A percentile compares a stretch with the other conserved stretches of the same genome.
Evolutionary conservation across 2,797 vertebrate genomes (phyloP).

Genomic region (Acanthornis magna): DNA sequence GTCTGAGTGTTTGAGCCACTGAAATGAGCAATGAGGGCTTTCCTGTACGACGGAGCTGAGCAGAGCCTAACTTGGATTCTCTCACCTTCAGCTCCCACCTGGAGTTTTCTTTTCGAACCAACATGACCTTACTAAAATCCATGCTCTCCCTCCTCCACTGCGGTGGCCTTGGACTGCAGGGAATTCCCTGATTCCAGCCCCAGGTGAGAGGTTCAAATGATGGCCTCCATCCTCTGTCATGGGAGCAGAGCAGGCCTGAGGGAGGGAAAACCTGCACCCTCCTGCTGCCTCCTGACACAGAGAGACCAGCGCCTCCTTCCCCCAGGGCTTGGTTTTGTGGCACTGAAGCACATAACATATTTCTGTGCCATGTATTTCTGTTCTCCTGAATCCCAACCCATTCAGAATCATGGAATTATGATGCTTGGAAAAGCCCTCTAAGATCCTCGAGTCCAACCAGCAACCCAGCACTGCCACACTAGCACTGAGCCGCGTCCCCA

Average conservation of each 20-base stretch:
- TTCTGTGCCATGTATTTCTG: neutral
- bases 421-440: neutral
- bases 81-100: neutral
- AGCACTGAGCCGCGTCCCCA: neutral
- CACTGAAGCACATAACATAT: fast-evolving
- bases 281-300: neutral
- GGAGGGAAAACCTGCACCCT: neutral
- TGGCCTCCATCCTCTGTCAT: neutral
- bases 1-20: neutral
- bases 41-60: neutral
- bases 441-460: neutral
- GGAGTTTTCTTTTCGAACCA: neutral
- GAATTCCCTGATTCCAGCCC: neutral
- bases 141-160: neutral
- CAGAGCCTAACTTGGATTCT: neutral
- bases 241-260: neutral
- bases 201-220: neutral
- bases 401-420: neutral
- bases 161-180: neutral
- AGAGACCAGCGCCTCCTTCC: neutral
- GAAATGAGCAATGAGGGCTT: neutral
- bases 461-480: neutral
- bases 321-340: neutral
- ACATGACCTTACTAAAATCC: neutral
- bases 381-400: neutral